A percentile compares a stretch with the other conserved stretches of the same genome.
phyloP scores from a whole-genome alignment of 2,888 invertebrate genomes.

The Coremacera marginata region DNA sequence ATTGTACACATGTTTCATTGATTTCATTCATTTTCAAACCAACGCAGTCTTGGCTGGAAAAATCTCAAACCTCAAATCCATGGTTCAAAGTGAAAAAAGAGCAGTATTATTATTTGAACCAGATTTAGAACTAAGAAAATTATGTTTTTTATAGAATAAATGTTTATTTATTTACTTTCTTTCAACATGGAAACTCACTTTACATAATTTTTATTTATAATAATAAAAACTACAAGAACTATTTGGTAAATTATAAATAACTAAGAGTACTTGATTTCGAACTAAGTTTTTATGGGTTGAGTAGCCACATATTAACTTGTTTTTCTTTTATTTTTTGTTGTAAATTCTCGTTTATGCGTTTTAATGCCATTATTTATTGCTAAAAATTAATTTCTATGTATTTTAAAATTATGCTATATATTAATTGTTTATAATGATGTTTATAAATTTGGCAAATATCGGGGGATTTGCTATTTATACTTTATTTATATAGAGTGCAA shows the following conservation, averaged over 20 bases:
- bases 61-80: no score
- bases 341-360: neutral
- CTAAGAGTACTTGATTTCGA: neutral
- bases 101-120: no score
- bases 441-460: slow-evolving; percentile 20
- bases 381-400: neutral
- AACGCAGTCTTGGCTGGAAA: no score
- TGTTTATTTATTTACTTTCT: neutral
- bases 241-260: neutral
- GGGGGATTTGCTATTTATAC: neutral
- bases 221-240: neutral
- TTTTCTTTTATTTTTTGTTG: no score
- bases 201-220: neutral
- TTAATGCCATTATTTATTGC: neutral
- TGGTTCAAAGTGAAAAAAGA: no score
- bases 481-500: neutral
- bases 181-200: neutral
- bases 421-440: neutral
- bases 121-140: no score
- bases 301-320: no score
- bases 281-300: no score
- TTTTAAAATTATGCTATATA: neutral
- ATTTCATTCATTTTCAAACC: no score
- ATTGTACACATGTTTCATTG: no score
- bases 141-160: no score